Evolutionary conservation across 2,797 vertebrate genomes (phyloP).

Genomic region (Coregonus suidteri): DNA sequence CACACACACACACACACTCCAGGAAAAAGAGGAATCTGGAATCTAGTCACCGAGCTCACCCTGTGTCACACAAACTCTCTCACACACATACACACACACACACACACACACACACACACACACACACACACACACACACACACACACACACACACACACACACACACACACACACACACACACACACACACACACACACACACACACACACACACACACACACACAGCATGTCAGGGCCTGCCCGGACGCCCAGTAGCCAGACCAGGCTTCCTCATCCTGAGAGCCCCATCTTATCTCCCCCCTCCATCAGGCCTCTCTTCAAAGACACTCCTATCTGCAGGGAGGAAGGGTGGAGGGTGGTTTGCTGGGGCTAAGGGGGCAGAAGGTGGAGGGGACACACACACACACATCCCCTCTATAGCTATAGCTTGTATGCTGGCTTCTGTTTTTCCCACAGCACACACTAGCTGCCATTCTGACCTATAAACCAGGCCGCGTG

Average conservation of each 20-base stretch:
- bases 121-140: too few species aligned
- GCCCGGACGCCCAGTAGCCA: constrained; percentile 59
- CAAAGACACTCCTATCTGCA: constrained; percentile 62
- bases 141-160: too few species aligned
- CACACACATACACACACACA: too few species aligned
- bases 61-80: constrained; percentile 22
- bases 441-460: constrained; percentile 1
- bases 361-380: background rate
- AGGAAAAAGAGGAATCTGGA: constrained; percentile 65
- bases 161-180: too few species aligned
- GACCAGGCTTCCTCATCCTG: constrained; percentile 56
- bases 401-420: background rate
- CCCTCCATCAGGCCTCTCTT: constrained; percentile 68
- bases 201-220: constrained; percentile 35
- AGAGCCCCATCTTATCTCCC: constrained; percentile 72
- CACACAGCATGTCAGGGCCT: constrained; percentile 47
- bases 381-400: background rate
- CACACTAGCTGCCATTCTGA: constrained; percentile 25
- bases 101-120: too few species aligned
- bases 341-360: background rate
- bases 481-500: constrained; percentile 48
- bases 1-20: constrained; percentile 39
- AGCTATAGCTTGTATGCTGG: background rate
- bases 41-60: constrained; percentile 36
- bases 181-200: too few species aligned